Conservation (phyloP, 2,888 invertebrate species). For the Escarpia spicata region DNA sequence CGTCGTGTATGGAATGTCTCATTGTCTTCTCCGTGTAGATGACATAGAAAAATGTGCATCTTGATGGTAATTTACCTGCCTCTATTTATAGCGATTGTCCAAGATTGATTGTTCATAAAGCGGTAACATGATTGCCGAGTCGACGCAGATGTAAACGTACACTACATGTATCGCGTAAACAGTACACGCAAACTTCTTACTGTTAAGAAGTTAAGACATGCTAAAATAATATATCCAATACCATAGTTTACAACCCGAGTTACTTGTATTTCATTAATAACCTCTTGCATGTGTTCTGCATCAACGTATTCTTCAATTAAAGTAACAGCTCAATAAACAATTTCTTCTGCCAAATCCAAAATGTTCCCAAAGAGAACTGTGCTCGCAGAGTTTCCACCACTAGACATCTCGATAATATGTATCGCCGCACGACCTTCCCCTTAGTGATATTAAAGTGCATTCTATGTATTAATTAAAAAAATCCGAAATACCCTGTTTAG, state of each 20-base stretch:
- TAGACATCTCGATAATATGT: too few species aligned
- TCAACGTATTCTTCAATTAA: background rate
- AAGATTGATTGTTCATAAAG: background rate
- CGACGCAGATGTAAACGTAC: background rate
- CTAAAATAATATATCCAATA: background rate
- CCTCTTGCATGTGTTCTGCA: background rate
- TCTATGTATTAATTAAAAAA: background rate
- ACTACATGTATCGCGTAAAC: background rate
- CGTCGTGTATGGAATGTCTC: background rate
- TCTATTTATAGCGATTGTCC: background rate
- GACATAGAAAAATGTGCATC: background rate
- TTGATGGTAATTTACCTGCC: background rate
- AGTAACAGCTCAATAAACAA: too few species aligned
- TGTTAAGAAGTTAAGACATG: background rate
- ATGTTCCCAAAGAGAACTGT: background rate
- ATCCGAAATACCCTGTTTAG: background rate
- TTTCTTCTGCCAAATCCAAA: background rate
- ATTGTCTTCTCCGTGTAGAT: background rate
- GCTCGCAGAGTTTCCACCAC: background rate
- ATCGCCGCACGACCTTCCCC: background rate
- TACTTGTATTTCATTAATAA: background rate
- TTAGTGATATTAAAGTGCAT: background rate
- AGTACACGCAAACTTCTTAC: background rate
- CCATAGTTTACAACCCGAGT: background rate
- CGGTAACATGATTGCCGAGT: background rate